These are phyloP conservation scores for Drosophila oshimai DNA, from an alignment of 1,140 invertebrate species.

Conservation along the genomic window DNA sequence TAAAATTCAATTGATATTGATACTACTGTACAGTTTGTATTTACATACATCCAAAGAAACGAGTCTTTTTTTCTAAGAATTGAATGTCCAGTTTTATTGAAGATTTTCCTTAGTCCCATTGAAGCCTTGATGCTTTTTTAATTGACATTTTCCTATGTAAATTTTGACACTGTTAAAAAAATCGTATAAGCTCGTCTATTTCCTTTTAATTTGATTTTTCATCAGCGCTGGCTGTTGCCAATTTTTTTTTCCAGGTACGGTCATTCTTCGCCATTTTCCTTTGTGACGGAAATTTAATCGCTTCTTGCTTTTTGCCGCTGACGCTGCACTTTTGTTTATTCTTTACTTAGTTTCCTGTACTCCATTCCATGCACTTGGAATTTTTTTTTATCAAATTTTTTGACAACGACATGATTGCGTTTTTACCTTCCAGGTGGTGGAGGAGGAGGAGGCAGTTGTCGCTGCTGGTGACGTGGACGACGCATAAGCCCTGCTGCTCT, in stretches of 20 bases:
- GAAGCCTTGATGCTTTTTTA: not conserved
- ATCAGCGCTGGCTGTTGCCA: conserved; percentile 2
- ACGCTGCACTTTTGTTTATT: conserved; percentile 49
- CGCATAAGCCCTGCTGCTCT: conserved; percentile 18
- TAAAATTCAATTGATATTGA: conserved; percentile 1
- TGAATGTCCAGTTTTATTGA: not conserved
- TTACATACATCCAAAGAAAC: not conserved
- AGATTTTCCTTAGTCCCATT: too few relatives aligned
- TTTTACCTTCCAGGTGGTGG: conserved; percentile 1
- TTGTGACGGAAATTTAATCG: conserved; percentile 49
- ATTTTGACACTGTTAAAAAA: not conserved
- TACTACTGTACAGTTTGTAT: not conserved
- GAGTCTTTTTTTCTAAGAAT: not conserved
- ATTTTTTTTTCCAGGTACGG: conserved; percentile 15
- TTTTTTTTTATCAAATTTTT: conserved; percentile 7
- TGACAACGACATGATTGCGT: conserved; percentile 30
- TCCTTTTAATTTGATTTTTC: conserved; percentile 2
- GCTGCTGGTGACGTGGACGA: conserved; percentile 15
- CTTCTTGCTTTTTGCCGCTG: conserved; percentile 36
- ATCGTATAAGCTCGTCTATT: not conserved
- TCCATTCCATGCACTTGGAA: not conserved
- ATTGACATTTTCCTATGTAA: not conserved
- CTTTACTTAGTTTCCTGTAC: conserved; percentile 19
- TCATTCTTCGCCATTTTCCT: conserved; percentile 21
- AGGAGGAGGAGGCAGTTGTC: not conserved